Evolutionary conservation across 2,113 vertebrate genomes (phyloP).

Genomic region (Procavia capensis): DNA sequence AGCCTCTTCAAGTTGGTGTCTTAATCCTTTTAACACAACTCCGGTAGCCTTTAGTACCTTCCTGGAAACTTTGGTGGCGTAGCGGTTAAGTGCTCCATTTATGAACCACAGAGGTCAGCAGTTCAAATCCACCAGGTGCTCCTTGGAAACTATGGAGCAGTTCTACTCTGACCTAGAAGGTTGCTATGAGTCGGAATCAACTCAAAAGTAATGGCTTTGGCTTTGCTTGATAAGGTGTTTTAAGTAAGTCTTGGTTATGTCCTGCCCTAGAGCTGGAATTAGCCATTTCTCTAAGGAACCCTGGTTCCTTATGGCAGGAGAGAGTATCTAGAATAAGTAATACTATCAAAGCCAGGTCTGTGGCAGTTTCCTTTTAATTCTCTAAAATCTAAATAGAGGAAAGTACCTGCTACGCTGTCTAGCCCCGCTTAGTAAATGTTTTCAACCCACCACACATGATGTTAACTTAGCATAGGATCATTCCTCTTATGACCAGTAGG

Average conservation of each 20-base stretch:
- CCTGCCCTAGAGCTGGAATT: neutral
- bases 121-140: too few species aligned
- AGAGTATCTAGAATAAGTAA: neutral
- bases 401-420: neutral
- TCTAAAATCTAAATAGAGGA: neutral
- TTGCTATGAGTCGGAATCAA: too few species aligned
- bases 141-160: too few species aligned
- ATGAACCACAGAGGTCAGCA: too few species aligned
- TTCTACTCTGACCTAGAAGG: too few species aligned
- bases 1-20: neutral
- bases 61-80: too few species aligned
- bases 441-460: neutral
- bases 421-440: neutral
- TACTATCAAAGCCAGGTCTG: neutral
- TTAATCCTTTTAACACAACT: neutral
- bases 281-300: neutral
- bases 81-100: too few species aligned
- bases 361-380: neutral
- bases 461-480: neutral
- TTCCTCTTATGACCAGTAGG: constrained; percentile 60
- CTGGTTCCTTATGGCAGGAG: neutral
- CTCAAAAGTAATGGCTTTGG: too few species aligned
- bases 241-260: neutral
- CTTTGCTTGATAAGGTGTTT: neutral
- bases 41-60: neutral